Evolutionary conservation across 2,888 invertebrate genomes (phyloP), one percentile per base, ranked within the genome.

Genomic region (Choreutis nemorana): DNA sequence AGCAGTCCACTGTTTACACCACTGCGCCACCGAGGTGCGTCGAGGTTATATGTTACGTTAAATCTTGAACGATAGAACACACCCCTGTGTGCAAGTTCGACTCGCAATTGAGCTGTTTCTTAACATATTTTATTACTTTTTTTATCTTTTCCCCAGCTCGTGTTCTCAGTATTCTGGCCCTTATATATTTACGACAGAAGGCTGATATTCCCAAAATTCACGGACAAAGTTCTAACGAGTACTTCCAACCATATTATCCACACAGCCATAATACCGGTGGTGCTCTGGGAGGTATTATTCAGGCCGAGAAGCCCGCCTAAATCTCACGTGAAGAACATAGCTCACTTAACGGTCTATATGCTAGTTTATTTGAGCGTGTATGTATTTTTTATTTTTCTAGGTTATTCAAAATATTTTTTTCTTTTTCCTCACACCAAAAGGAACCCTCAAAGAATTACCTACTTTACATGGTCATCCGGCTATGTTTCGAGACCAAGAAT

Each of bases 211-310:
- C 77, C 73, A 0, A 38, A 39, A 0, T 57, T 45, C 14, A 33
- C 59, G 0, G 71, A 73, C 18, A 42, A 49, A 8, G 34, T 64
- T 0, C 37, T 77, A 3, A 49, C 55, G 0, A 36, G 42, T 0
- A 32, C 48, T 0, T 56, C 63, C 0, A 75, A 75, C 33, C 77
- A 77, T 7, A 49, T 73, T 1, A 52, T 73, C 8, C 77, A 77
- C 10, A 65, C 75, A 0, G 38, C 51, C 3, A 66, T 75, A 3
- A 32, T 68, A 0, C 64, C 67, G 0, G 39, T 71, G 0, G 61
- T 43, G 0, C 2, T 73, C 0, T 65, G 61, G 56, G 77, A 77
- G 28, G 24, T 65, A 0, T 1, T 52, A 0, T 56, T 56, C 9
- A 47, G 52, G 10, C 60, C 63, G 0, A 51, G 67, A n/a, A 23